Percentiles rank a stretch among this genome's conserved stretches.
These are phyloP conservation scores for Pimpla rufipes DNA, from an alignment of 2,888 invertebrate species.

Conservation along the genomic window DNA sequence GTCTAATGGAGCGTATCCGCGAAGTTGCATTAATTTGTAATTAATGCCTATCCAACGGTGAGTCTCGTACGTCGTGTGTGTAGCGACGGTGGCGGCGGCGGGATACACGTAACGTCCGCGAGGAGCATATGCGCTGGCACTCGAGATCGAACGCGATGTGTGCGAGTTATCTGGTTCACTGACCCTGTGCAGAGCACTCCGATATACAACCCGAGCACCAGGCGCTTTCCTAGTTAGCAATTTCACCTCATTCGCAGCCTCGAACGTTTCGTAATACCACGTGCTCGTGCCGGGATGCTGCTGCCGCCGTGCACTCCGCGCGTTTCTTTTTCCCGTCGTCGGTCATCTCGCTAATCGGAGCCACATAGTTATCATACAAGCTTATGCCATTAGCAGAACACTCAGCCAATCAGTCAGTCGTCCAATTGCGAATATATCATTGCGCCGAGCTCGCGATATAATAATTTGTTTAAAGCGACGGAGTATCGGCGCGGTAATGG, in stretches of 20 bases:
- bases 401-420: conserved; percentile 8
- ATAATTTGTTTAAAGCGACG: neutral
- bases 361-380: conserved; percentile 8
- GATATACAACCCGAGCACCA: conserved; percentile 32
- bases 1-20: conserved; percentile 78
- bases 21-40: conserved; percentile 80
- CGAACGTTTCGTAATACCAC: conserved; percentile 64
- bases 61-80: conserved; percentile 40
- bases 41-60: conserved; percentile 73
- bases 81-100: neutral
- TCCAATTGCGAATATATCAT: neutral
- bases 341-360: conserved; percentile 36
- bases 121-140: conserved; percentile 43
- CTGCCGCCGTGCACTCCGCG: neutral
- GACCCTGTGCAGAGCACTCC: conserved; percentile 68
- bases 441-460: neutral
- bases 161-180: conserved; percentile 72
- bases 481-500: neutral
- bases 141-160: conserved; percentile 62
- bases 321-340: conserved; percentile 38
- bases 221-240: conserved; percentile 66
- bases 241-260: conserved; percentile 65
- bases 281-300: conserved; percentile 48
- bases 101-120: conserved; percentile 30
- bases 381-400: conserved; percentile 15